Evolutionary conservation across 2,888 invertebrate species (phyloP), one percentile per base, ranked within the genome.

Genomic region (Troilus luridus): DNA sequence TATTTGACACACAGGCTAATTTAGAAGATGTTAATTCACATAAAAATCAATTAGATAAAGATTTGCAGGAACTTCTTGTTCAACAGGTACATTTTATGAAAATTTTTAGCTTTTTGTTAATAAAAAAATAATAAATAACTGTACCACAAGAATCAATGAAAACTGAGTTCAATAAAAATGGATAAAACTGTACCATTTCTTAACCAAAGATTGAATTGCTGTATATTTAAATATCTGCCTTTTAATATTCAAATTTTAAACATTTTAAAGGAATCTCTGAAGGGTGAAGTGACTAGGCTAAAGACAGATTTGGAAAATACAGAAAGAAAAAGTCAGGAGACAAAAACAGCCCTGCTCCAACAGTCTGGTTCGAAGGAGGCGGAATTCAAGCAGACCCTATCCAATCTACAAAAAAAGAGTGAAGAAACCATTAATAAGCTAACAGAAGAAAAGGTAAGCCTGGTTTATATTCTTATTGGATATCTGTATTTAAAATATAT

Each of bases 1-100:
- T 98, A 59, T 98, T 97, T 93, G 98, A 98, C 93, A 97, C 97
- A 0, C 97, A 98, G 93, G 97, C 97, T 92, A 96, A 97, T 94
- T 94, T 98, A 89, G 98, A 98, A 93, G 96, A 97, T 24, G 96
- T 96, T 0, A 97, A 97, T 92, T 96, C 95, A 90, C 96, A 96
- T 93, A 96, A 97, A 90, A 94, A 95, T 91, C 97, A 97, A 93
- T 94, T 97, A 27, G 98, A 98, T 93, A 96, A 96, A 58, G 97
- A 97, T 89, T 94, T 97, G 92, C 97, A 97, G 93, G 97, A 98
- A 91, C 94, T 97, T 0, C 93, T 97, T 89, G 96, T 98, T 0
- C 96, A 96, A 92, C 97, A 97, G 94, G 93, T 93, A 91, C 27
- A 60, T 88, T 21, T 85, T n/a, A 56, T 85, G 72, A 41, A 77